These are phyloP conservation scores for Parauchenoglanis punctatus DNA, from an alignment of 2,797 vertebrate genomes.

Conservation along the genomic window DNA sequence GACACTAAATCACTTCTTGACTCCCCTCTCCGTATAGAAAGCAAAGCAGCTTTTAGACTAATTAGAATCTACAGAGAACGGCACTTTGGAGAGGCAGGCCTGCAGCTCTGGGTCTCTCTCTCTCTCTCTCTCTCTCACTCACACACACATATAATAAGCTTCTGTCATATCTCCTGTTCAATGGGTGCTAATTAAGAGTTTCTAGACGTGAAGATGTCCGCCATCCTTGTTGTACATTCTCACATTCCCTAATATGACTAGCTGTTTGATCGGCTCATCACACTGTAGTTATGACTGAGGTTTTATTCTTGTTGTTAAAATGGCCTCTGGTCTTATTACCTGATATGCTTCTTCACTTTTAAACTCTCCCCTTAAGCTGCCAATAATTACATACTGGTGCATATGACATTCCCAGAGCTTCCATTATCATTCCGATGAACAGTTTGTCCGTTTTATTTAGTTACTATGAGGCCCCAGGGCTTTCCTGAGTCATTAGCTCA, in stretches of 20 bases:
- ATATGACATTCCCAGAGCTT: not conserved
- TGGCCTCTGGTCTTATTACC: not conserved
- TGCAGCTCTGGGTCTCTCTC: slow-evolving; percentile 1
- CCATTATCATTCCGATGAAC: not conserved
- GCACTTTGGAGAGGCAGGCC: slow-evolving; percentile 58
- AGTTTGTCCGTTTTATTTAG: slow-evolving; percentile 8
- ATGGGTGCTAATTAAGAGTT: slow-evolving; percentile 44
- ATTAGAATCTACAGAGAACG: slow-evolving; percentile 68
- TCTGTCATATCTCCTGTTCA: slow-evolving; percentile 37
- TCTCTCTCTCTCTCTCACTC: not conserved
- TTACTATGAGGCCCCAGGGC: not conserved
- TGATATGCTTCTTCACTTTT: not conserved
- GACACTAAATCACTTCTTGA: slow-evolving; percentile 71
- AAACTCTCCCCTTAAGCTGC: slow-evolving; percentile 18
- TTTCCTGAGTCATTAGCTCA: not conserved
- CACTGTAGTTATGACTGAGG: slow-evolving; percentile 17
- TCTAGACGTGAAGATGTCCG: slow-evolving; percentile 19
- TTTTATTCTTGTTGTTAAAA: slow-evolving; percentile 12
- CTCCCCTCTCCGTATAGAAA: slow-evolving; percentile 58
- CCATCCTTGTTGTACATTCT: slow-evolving; percentile 1
- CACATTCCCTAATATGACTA: slow-evolving; percentile 9
- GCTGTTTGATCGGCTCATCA: slow-evolving; percentile 8
- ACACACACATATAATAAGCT: not conserved
- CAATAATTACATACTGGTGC: slow-evolving; percentile 7
- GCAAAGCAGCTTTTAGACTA: slow-evolving; percentile 65